A percentile compares a stretch with the other conserved stretches of the same genome.
phyloP scores from a whole-genome alignment of 2,888 invertebrate species.

The Mantis religiosa region DNA sequence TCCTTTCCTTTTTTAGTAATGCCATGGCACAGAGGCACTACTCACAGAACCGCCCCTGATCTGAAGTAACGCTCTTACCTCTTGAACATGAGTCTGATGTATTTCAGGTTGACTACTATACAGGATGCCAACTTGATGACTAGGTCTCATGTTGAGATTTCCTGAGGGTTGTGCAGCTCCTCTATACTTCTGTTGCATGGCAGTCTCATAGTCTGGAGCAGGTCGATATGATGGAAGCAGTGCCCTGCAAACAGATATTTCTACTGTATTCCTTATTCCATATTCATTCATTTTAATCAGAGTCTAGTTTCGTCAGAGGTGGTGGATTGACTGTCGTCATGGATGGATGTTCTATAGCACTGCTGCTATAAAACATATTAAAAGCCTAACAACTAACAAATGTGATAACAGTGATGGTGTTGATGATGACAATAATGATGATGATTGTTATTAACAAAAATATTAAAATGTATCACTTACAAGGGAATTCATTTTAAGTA shows the following conservation, averaged over 20 bases:
- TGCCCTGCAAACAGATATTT: slow-evolving; percentile 46
- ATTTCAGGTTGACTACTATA: slow-evolving; percentile 75
- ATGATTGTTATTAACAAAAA: no score
- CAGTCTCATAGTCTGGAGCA: slow-evolving; percentile 93
- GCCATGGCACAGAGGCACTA: no score
- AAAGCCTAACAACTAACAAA: no score
- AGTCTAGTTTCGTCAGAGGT: not conserved
- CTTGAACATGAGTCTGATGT: slow-evolving; percentile 49
- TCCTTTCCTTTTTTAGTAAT: no score
- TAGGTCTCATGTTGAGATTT: slow-evolving; percentile 8
- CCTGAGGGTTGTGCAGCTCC: slow-evolving; percentile 36
- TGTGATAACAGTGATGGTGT: no score
- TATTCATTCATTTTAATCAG: not conserved
- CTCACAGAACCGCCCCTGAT: no score
- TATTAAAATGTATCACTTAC: no score
- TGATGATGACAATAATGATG: no score
- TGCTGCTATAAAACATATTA: not conserved
- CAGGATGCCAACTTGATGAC: slow-evolving; percentile 44
- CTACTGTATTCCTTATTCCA: not conserved
- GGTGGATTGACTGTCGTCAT: not conserved
- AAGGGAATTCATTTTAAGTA: no score
- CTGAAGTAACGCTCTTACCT: slow-evolving; percentile 30
- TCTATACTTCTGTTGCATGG: slow-evolving; percentile 79
- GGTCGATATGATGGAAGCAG: slow-evolving; percentile 81
- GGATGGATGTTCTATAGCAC: not conserved